phyloP scores from a whole-genome alignment of 2,113 vertebrate genomes.

The Platichthys stellatus region DNA sequence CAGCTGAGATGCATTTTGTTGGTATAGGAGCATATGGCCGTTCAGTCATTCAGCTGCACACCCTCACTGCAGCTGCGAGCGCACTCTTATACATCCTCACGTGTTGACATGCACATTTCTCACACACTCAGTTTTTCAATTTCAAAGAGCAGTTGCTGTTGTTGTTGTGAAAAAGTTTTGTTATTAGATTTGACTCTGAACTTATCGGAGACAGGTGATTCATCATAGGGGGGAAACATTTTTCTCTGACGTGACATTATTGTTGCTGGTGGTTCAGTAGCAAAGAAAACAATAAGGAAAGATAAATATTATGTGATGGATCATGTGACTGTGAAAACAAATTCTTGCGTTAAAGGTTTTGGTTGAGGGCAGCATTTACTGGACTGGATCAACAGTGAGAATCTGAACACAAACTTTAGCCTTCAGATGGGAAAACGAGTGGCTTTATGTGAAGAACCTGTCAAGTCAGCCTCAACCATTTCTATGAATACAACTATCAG shows the following conservation, averaged over 20 bases:
- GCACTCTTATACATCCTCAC: constrained; percentile 14
- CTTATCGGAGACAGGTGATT: constrained; percentile 30
- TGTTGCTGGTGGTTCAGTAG: constrained; percentile 9
- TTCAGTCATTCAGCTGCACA: constrained; percentile 31
- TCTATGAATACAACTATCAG: too few species aligned
- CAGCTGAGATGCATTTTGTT: constrained; percentile 18
- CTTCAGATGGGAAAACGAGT: too few species aligned
- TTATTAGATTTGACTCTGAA: constrained; percentile 23
- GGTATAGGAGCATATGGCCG: constrained; percentile 53
- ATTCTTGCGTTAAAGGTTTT: too few species aligned
- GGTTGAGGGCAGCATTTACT: background rate
- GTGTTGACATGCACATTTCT: constrained; percentile 16
- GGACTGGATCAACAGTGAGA: background rate
- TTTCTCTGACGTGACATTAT: constrained; percentile 9
- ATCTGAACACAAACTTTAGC: too few species aligned
- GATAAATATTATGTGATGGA: background rate
- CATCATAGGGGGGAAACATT: constrained; percentile 22
- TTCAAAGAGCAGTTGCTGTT: constrained; percentile 12
- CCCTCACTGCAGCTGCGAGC: constrained; percentile 26
- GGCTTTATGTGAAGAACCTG: too few species aligned
- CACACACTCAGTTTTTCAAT: constrained; percentile 30
- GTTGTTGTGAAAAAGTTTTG: constrained; percentile 28
- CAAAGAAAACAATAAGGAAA: background rate
- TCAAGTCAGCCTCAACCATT: too few species aligned
- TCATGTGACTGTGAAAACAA: background rate